A percentile compares a stretch with the other conserved stretches of the same genome.
These are phyloP conservation scores for Bubo blakistoni DNA, from an alignment of 2,113 vertebrate genomes.

Conservation along the genomic window DNA sequence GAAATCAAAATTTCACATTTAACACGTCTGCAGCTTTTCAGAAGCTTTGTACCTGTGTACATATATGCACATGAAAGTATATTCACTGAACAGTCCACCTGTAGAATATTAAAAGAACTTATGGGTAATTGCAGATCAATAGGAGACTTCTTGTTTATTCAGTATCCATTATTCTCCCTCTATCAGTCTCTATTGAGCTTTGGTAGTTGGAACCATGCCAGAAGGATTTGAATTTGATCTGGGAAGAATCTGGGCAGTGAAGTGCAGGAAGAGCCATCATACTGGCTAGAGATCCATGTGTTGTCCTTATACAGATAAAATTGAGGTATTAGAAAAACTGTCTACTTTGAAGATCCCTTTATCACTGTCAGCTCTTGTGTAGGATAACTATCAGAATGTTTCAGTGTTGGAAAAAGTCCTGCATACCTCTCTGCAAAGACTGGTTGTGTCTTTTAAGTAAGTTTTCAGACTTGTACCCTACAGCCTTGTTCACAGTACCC, in stretches of 20 bases:
- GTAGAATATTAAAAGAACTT: not conserved
- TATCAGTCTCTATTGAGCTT: not conserved
- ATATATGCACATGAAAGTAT: not conserved
- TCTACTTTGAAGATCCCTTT: not conserved
- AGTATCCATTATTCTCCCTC: not conserved
- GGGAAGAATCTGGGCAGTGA: not conserved
- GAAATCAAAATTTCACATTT: constrained; percentile 24
- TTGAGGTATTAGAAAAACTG: not conserved
- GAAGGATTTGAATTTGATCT: not conserved
- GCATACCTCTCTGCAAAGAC: not conserved
- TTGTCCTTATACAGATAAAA: not conserved
- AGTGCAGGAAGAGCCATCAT: not conserved
- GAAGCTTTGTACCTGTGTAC: not conserved
- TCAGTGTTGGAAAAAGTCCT: not conserved
- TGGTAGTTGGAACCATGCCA: not conserved
- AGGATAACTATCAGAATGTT: not conserved
- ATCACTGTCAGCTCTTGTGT: not conserved
- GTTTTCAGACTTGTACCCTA: not conserved
- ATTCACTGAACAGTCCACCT: not conserved
- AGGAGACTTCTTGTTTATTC: not conserved
- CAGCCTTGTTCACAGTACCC: not conserved
- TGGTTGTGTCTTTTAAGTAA: not conserved
- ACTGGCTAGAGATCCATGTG: not conserved
- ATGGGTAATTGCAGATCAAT: not conserved
- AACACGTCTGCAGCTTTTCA: not conserved